Conservation (phyloP, 2,888 invertebrate genomes). For the Silvanus unidentatus region DNA sequence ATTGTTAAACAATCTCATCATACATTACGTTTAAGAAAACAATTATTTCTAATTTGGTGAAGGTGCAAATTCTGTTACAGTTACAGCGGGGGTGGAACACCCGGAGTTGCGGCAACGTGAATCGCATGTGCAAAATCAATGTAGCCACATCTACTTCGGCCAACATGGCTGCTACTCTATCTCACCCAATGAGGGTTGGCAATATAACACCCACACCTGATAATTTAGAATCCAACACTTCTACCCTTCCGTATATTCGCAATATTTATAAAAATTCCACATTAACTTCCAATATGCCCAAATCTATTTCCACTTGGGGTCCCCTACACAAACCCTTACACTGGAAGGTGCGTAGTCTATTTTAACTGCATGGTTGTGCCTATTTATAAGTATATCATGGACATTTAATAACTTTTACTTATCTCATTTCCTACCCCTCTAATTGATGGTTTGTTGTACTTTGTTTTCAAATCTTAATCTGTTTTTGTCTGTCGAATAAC, state of each 20-base stretch:
- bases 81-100: conserved; percentile 50
- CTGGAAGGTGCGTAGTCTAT: conserved; percentile 54
- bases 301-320: conserved; percentile 59
- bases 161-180: conserved; percentile 47
- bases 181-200: conserved; percentile 36
- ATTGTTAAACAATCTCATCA: not conserved
- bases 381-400: conserved; percentile 2
- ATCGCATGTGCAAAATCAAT: conserved; percentile 44
- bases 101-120: conserved; percentile 48
- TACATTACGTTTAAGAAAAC: not conserved
- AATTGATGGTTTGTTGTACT: too few species aligned
- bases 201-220: conserved; percentile 38
- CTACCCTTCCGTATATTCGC: conserved; percentile 47
- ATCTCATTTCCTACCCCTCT: conserved; percentile 5
- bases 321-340: conserved; percentile 59
- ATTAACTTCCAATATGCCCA: conserved; percentile 50
- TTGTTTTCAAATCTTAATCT: too few species aligned
- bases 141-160: conserved; percentile 44
- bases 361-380: conserved; percentile 6
- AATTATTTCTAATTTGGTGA: conserved; percentile 26
- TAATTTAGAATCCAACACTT: conserved; percentile 43
- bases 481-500: too few species aligned
- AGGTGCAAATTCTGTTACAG: conserved; percentile 40
- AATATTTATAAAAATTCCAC: conserved; percentile 45
- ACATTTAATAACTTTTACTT: not conserved